Evolutionary conservation across 2,797 vertebrate species (phyloP).

Genomic region (Coilia nasus): DNA sequence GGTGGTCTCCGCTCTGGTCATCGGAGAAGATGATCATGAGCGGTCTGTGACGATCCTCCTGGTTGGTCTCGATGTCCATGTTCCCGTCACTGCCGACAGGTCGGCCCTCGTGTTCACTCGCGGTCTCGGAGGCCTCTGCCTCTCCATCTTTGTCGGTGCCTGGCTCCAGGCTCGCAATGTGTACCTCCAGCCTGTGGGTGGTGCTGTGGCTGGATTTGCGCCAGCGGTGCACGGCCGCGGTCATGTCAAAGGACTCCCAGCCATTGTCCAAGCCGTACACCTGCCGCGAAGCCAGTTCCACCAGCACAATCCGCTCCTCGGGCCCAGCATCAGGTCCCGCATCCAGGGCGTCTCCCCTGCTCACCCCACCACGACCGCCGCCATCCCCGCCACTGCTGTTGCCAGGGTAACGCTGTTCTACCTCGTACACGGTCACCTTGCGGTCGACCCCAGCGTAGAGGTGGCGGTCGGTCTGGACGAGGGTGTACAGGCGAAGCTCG

Average conservation of each 20-base stretch:
- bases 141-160: constrained; percentile 27
- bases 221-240: constrained; percentile 84
- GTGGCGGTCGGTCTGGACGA: constrained; percentile 86
- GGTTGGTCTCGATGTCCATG: constrained; percentile 86
- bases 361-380: constrained; percentile 51
- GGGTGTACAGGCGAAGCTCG: constrained; percentile 91
- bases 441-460: constrained; percentile 85
- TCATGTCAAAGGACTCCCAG: constrained; percentile 95
- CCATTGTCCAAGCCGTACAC: constrained; percentile 85
- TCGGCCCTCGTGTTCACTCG: not conserved
- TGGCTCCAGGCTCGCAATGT: constrained; percentile 79
- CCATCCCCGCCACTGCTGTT: constrained; percentile 56
- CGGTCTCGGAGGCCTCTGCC: constrained; percentile 39
- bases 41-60: constrained; percentile 88
- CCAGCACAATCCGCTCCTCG: constrained; percentile 54
- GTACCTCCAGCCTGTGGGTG: constrained; percentile 88
- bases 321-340: not conserved
- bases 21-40: constrained; percentile 94
- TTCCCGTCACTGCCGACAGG: constrained; percentile 59
- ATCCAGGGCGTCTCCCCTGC: not conserved
- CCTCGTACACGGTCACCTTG: constrained; percentile 90
- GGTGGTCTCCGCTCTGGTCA: constrained; percentile 87
- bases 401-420: constrained; percentile 54
- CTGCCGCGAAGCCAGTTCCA: constrained; percentile 84
- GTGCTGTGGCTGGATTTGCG: constrained; percentile 76